These are phyloP conservation scores for Galerucella calmariensis DNA, from an alignment of 2,888 invertebrate species.

Conservation along the genomic window DNA sequence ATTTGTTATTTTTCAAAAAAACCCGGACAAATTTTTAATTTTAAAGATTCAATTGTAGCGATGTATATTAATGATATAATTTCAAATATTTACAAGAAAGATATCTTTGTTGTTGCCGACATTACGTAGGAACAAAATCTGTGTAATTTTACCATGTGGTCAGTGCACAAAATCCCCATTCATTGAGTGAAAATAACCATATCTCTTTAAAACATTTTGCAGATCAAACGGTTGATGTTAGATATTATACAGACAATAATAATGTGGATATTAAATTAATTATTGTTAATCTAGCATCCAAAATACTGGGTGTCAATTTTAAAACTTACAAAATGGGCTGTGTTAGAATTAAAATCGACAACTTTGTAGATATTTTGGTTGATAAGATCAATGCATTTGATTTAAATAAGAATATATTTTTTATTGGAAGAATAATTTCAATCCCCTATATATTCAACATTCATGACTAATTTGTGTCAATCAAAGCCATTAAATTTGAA, in stretches of 20 bases:
- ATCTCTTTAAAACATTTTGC: background rate
- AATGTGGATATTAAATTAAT: no score
- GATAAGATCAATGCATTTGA: no score
- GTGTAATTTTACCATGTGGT: background rate
- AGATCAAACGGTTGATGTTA: background rate
- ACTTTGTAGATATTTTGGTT: no score
- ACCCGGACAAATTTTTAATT: background rate
- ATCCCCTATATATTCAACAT: no score
- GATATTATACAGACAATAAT: background rate
- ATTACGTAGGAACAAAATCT: background rate
- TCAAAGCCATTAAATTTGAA: conserved; percentile 11
- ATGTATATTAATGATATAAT: background rate
- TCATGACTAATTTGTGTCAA: conserved; percentile 16
- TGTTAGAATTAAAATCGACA: no score
- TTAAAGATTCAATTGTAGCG: background rate
- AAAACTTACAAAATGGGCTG: no score
- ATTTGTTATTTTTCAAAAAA: no score
- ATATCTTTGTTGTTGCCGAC: background rate
- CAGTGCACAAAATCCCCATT: conserved; percentile 6
- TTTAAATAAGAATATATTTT: no score
- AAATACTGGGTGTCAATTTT: no score
- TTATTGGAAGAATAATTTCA: no score
- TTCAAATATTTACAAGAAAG: background rate
- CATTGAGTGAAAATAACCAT: conserved; percentile 3
- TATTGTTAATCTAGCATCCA: no score